Conservation (phyloP, 2,113 vertebrate genomes). For the Loxodonta africana region DNA sequence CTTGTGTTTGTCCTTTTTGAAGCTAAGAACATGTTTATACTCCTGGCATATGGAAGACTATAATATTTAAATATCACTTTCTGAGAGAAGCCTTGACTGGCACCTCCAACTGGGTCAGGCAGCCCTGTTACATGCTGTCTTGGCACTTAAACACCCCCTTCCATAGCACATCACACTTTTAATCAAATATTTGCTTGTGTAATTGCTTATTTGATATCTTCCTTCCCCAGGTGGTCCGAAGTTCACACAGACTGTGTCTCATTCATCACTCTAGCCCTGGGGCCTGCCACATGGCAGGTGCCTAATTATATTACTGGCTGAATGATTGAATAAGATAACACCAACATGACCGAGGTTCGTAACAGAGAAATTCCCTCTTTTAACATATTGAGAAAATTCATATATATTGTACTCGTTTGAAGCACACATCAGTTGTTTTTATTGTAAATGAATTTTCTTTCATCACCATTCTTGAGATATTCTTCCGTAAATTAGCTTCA, state of each 20-base stretch:
- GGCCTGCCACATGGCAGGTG: background rate
- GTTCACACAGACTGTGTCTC: background rate
- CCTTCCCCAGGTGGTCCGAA: background rate
- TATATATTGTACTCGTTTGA: background rate
- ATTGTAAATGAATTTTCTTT: constrained; percentile 51
- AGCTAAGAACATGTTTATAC: background rate
- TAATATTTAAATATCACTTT: background rate
- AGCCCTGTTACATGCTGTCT: background rate
- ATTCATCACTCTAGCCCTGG: background rate
- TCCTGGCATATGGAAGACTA: background rate
- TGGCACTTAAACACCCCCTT: background rate
- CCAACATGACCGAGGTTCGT: background rate
- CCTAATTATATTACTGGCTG: background rate
- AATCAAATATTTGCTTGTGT: background rate
- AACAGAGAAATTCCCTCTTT: background rate
- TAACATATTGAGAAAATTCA: background rate
- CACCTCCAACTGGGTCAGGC: background rate
- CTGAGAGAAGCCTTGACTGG: background rate
- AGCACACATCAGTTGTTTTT: constrained; percentile 2
- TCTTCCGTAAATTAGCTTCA: constrained; percentile 60
- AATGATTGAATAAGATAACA: background rate
- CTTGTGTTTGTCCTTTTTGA: background rate
- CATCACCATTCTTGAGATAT: constrained; percentile 44
- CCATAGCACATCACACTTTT: background rate
- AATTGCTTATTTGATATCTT: background rate